Conservation (phyloP, 2,888 invertebrate species). For the Heliconius ismenius region DNA sequence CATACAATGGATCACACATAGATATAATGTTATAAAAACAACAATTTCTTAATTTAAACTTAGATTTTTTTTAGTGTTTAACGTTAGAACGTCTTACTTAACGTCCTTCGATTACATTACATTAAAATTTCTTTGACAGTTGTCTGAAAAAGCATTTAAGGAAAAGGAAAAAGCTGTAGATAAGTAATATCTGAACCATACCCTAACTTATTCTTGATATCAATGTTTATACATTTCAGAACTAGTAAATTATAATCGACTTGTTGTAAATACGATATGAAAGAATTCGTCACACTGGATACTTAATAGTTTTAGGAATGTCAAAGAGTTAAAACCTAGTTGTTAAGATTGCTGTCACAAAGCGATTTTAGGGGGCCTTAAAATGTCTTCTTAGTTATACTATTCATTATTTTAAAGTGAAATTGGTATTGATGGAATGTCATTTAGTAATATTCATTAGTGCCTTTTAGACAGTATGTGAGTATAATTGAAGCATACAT, state of each 20-base stretch:
- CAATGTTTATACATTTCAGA: neutral
- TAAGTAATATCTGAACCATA: neutral
- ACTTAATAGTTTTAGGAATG: constrained; percentile 15
- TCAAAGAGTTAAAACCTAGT: neutral
- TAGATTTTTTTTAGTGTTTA: neutral
- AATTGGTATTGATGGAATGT: constrained; percentile 1
- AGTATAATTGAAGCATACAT: neutral
- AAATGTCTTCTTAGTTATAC: neutral
- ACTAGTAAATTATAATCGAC: too few relatives aligned
- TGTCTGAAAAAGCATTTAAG: too few relatives aligned
- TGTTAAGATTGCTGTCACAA: constrained; percentile 1
- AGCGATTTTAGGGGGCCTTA: neutral
- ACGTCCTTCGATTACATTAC: neutral
- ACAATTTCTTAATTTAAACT: neutral
- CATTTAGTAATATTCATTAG: neutral
- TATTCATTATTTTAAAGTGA: constrained; percentile 2
- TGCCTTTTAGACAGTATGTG: neutral
- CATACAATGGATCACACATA: neutral
- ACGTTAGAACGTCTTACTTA: neutral
- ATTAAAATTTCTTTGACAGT: neutral
- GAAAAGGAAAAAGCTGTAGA: neutral
- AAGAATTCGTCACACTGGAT: neutral
- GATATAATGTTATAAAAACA: neutral
- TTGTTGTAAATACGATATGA: neutral
- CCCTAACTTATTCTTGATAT: neutral